Evolutionary conservation across 2,888 invertebrate species (phyloP).

Genomic region (Thymelicus acteon): DNA sequence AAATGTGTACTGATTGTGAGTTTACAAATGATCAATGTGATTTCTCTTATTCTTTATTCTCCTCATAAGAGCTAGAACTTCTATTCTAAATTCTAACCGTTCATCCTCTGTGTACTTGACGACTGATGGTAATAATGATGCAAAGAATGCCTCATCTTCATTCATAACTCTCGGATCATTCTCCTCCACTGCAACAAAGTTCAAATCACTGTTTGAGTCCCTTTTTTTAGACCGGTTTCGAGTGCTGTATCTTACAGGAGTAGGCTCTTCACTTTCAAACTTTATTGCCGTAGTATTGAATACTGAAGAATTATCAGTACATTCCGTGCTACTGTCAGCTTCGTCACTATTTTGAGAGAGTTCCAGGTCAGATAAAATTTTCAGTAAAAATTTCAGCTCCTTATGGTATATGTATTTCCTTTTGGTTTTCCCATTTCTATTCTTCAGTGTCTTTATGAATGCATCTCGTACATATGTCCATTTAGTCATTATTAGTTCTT

Average conservation of each 20-base stretch:
- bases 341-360: slow-evolving; percentile 13
- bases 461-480: slow-evolving; percentile 78
- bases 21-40: slow-evolving; percentile 44
- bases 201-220: slow-evolving; percentile 50
- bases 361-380: slow-evolving; percentile 47
- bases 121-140: slow-evolving; percentile 71
- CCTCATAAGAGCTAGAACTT: slow-evolving; percentile 72
- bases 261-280: slow-evolving; percentile 39
- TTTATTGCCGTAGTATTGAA: slow-evolving; percentile 43
- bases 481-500: slow-evolving; percentile 65
- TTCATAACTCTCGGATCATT: slow-evolving; percentile 74
- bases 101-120: slow-evolving; percentile 75
- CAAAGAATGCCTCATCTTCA: slow-evolving; percentile 79
- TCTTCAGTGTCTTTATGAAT: slow-evolving; percentile 68
- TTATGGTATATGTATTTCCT: slow-evolving; percentile 66
- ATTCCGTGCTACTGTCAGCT: slow-evolving; percentile 44
- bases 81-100: slow-evolving; percentile 72
- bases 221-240: slow-evolving; percentile 51
- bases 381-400: slow-evolving; percentile 65
- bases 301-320: slow-evolving; percentile 40
- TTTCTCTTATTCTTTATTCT: slow-evolving; percentile 65
- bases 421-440: slow-evolving; percentile 61
- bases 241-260: slow-evolving; percentile 32
- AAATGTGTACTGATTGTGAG: too few relatives aligned
- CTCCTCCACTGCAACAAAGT: slow-evolving; percentile 61